These are phyloP conservation scores for Ammospiza nelsoni DNA, from an alignment of 2,113 vertebrate genomes.

Conservation along the genomic window DNA sequence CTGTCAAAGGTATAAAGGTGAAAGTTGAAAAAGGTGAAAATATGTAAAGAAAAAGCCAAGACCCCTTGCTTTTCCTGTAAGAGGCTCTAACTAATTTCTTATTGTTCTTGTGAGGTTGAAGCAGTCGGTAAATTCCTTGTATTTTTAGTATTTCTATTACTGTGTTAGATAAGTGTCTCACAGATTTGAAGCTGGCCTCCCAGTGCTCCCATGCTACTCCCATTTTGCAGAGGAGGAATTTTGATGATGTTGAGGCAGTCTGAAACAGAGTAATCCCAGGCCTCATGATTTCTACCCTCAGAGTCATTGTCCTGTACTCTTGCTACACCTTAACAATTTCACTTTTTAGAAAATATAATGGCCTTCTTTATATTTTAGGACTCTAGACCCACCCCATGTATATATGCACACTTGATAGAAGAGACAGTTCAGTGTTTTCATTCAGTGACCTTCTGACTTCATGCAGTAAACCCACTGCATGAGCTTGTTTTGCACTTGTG, in stretches of 20 bases:
- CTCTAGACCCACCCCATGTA: neutral
- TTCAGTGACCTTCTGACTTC: neutral
- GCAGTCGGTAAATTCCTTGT: neutral
- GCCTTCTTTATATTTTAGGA: neutral
- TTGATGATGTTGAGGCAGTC: neutral
- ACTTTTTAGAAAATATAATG: neutral
- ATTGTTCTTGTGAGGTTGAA: neutral
- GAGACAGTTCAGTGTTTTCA: neutral
- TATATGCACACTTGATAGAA: neutral
- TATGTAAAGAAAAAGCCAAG: neutral
- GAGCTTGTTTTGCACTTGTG: neutral
- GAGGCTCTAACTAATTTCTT: neutral
- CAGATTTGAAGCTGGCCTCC: neutral
- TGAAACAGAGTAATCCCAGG: neutral
- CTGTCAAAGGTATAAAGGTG: neutral
- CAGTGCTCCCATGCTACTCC: neutral
- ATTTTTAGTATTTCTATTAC: neutral
- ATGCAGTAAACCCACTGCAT: neutral
- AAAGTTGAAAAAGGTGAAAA: neutral
- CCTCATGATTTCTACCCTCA: neutral
- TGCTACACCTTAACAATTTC: neutral
- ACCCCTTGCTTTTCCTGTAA: neutral
- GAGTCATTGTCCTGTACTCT: neutral
- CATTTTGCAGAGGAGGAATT: neutral
- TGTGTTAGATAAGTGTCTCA: neutral